These are phyloP conservation scores for Scophthalmus maximus DNA, from an alignment of 2,113 vertebrate species.

Conservation along the genomic window DNA sequence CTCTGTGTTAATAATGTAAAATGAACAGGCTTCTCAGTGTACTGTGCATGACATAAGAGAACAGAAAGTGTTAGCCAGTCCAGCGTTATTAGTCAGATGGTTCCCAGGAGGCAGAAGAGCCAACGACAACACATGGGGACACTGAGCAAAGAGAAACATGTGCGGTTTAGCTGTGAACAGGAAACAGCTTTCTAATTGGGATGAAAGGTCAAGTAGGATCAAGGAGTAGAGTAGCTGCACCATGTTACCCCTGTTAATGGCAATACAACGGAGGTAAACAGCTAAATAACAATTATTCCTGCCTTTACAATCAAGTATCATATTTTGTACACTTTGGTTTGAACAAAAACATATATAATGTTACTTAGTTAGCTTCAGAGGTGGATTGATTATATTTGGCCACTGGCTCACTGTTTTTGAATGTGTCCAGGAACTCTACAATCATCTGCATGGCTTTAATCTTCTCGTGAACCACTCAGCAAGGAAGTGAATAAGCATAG, in stretches of 20 bases:
- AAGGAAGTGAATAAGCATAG: no score
- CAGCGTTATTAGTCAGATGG: slow-evolving; percentile 40
- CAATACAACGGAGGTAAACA: not conserved
- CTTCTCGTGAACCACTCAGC: no score
- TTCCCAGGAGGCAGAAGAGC: slow-evolving; percentile 31
- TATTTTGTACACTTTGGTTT: not conserved
- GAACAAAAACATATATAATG: not conserved
- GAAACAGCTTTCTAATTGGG: slow-evolving; percentile 13
- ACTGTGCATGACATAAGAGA: slow-evolving; percentile 26
- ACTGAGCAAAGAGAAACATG: slow-evolving; percentile 26
- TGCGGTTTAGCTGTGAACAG: not conserved
- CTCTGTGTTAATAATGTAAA: slow-evolving; percentile 11
- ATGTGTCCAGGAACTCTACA: no score
- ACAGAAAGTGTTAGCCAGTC: slow-evolving; percentile 4
- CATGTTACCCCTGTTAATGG: not conserved
- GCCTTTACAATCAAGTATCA: not conserved
- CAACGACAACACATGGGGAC: slow-evolving; percentile 9
- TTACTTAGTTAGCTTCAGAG: not conserved
- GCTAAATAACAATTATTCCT: not conserved
- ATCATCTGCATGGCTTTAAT: no score
- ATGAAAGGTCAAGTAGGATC: slow-evolving; percentile 12
- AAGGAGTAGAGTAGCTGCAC: not conserved
- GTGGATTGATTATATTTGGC: not conserved
- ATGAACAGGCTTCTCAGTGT: slow-evolving; percentile 25
- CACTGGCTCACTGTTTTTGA: no score